These are phyloP conservation scores for Eumeta japonica DNA, from an alignment of 1,140 invertebrate species.

Conservation along the genomic window DNA sequence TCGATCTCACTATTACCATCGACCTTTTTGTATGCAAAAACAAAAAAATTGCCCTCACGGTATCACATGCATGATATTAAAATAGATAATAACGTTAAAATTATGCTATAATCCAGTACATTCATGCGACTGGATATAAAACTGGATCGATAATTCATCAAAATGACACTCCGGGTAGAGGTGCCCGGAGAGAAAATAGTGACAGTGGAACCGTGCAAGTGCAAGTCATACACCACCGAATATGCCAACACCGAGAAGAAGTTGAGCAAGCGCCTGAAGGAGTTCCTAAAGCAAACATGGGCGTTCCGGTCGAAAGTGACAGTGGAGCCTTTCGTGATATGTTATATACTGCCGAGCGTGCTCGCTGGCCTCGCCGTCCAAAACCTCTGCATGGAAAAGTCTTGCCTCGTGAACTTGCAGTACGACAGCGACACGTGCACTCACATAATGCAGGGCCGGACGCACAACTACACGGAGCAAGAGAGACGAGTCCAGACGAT, in stretches of 20 bases:
- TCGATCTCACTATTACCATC: not conserved
- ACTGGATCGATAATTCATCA: too few relatives aligned
- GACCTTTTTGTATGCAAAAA: not conserved
- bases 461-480: constrained; percentile 49
- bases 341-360: constrained; percentile 59
- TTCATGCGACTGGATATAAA: too few relatives aligned
- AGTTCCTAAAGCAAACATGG: constrained; percentile 41
- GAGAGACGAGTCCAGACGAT: constrained; percentile 56
- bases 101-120: too few relatives aligned
- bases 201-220: constrained; percentile 39
- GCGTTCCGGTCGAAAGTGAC: constrained; percentile 52
- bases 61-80: too few relatives aligned
- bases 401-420: constrained; percentile 61
- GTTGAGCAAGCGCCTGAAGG: constrained; percentile 35
- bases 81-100: too few relatives aligned
- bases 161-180: constrained; percentile 52
- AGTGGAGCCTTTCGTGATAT: constrained; percentile 60
- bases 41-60: too few relatives aligned
- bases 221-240: constrained; percentile 30
- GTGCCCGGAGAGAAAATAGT: constrained; percentile 44
- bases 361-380: constrained; percentile 57
- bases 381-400: constrained; percentile 63
- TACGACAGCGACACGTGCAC: constrained; percentile 57
- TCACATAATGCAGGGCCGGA: constrained; percentile 51
- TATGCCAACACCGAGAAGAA: constrained; percentile 31